These are phyloP conservation scores for Mystacornis crossleyi DNA, from an alignment of 2,113 vertebrate genomes.

Conservation along the genomic window DNA sequence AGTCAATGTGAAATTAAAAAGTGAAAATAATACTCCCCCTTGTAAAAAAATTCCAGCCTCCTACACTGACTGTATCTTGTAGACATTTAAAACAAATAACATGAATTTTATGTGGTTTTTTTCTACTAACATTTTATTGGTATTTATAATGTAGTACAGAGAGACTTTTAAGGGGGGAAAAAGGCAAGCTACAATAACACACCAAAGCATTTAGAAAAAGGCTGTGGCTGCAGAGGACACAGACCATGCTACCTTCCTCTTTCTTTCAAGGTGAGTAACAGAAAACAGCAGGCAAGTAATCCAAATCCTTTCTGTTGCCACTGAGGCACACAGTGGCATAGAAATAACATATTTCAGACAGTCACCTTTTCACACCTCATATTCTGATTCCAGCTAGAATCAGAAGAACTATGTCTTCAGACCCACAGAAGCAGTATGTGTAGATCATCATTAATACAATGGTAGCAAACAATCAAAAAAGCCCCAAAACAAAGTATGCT, in stretches of 20 bases:
- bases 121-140: constrained; percentile 55
- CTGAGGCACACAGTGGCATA: background rate
- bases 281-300: background rate
- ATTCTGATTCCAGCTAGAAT: background rate
- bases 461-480: background rate
- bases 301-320: background rate
- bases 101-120: constrained; percentile 41
- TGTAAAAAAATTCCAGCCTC: constrained; percentile 54
- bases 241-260: background rate
- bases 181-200: constrained; percentile 48
- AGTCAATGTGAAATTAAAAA: constrained; percentile 69
- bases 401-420: background rate
- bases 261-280: background rate
- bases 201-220: constrained; percentile 30
- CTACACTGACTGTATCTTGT: constrained; percentile 26
- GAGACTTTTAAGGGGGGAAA: constrained; percentile 44
- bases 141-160: constrained; percentile 59
- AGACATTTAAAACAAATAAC: constrained; percentile 64
- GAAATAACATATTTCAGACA: background rate
- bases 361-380: background rate
- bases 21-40: constrained; percentile 60
- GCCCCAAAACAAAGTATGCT: accelerated
- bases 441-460: background rate
- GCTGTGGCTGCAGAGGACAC: background rate
- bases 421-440: background rate